phyloP scores from a whole-genome alignment of 2,797 vertebrate genomes.

The Chaetodon trifasciatus region DNA sequence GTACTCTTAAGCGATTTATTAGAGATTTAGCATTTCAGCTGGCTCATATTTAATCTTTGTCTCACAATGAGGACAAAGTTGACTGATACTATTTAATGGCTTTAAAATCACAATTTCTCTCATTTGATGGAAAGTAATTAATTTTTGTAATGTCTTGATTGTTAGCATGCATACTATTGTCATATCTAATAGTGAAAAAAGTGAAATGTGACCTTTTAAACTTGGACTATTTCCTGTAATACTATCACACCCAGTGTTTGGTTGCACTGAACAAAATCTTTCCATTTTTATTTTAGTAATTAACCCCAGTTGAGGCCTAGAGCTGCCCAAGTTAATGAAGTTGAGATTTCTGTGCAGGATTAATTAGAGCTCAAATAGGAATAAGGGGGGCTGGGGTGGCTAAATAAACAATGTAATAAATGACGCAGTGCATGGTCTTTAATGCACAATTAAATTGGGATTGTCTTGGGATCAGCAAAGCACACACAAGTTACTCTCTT shows the following conservation, averaged over 20 bases:
- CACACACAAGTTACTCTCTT: slow-evolving; percentile 88
- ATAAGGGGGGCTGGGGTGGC: slow-evolving; percentile 76
- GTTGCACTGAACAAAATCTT: slow-evolving; percentile 70
- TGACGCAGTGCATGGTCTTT: slow-evolving; percentile 90
- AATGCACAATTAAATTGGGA: slow-evolving; percentile 93
- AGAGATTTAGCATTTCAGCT: slow-evolving; percentile 22
- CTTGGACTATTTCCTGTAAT: slow-evolving; percentile 52
- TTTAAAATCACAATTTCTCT: slow-evolving; percentile 36
- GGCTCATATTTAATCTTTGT: slow-evolving; percentile 44
- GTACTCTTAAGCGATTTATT: slow-evolving; percentile 15
- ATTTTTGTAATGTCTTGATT: slow-evolving; percentile 40
- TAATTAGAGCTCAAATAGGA: slow-evolving; percentile 90
- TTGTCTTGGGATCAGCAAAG: slow-evolving; percentile 87
- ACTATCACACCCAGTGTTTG: slow-evolving; percentile 63
- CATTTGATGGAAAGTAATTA: slow-evolving; percentile 47
- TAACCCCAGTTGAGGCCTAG: slow-evolving; percentile 87
- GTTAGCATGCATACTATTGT: slow-evolving; percentile 35
- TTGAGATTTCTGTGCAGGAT: slow-evolving; percentile 87
- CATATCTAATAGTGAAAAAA: slow-evolving; percentile 36
- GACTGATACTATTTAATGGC: slow-evolving; percentile 45
- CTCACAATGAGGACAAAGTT: slow-evolving; percentile 31
- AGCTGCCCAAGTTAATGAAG: slow-evolving; percentile 92
- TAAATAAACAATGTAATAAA: slow-evolving; percentile 94
- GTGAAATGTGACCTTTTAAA: slow-evolving; percentile 63
- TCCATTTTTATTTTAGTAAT: slow-evolving; percentile 87